Evolutionary conservation across 1,140 invertebrate genomes (phyloP).

Genomic region (Panonychus citri): DNA sequence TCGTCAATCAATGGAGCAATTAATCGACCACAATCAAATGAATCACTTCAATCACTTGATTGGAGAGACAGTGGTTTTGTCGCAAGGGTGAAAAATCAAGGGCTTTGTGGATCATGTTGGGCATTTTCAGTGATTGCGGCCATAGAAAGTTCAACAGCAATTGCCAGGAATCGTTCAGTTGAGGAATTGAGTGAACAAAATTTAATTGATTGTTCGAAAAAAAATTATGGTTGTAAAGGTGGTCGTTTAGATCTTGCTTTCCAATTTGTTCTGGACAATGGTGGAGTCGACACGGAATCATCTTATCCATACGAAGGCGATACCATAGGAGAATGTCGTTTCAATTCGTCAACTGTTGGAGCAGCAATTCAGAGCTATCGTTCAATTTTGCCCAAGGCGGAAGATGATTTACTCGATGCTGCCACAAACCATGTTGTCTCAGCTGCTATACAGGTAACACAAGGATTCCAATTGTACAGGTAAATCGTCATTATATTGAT

Average conservation of each 20-base stretch:
- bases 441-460: conserved; percentile 65
- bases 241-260: conserved; percentile 28
- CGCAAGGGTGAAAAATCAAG: conserved; percentile 51
- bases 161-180: conserved; percentile 5
- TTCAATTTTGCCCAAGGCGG: conserved; percentile 42
- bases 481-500: no score
- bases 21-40: no score
- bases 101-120: conserved; percentile 23
- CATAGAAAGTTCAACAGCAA: conserved; percentile 14
- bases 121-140: conserved; percentile 18
- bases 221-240: conserved; percentile 27
- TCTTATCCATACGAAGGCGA: conserved; percentile 68
- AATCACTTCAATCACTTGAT: conserved; percentile 41
- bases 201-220: conserved; percentile 17
- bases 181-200: conserved; percentile 15
- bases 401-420: conserved; percentile 42
- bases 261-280: conserved; percentile 69
- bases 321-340: conserved; percentile 33
- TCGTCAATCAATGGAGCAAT: no score
- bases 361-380: conserved; percentile 61
- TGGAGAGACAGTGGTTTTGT: conserved; percentile 56
- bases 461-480: no score
- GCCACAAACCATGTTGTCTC: conserved; percentile 62
- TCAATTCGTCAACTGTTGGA: conserved; percentile 41
- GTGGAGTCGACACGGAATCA: conserved; percentile 69